Conservation (phyloP, 2,797 vertebrate species). For the Thalassophryne amazonica region DNA sequence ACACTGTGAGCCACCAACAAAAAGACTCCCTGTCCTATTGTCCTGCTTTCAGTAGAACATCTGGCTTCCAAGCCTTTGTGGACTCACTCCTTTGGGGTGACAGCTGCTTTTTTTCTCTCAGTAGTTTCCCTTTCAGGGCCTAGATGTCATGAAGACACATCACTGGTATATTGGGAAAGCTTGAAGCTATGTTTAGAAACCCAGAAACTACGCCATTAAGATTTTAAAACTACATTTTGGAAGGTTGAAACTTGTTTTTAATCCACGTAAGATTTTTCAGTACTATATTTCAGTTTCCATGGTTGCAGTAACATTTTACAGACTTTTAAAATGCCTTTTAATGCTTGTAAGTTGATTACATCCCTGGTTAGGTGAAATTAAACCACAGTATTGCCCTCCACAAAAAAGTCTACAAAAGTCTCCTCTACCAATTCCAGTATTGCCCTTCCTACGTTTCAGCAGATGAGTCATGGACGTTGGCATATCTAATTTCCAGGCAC, state of each 20-base stretch:
- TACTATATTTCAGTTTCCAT: background rate
- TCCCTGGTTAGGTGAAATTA: too few relatives aligned
- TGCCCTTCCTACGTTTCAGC: too few relatives aligned
- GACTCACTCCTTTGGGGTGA: constrained; percentile 2
- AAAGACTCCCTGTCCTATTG: constrained; percentile 34
- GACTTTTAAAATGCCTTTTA: too few relatives aligned
- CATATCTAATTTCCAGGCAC: background rate
- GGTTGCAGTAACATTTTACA: background rate
- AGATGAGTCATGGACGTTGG: too few relatives aligned
- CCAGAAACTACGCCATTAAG: background rate
- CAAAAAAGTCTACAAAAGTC: too few relatives aligned
- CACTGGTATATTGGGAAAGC: constrained; percentile 8
- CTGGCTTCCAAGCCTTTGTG: constrained; percentile 34
- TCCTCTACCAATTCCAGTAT: too few relatives aligned
- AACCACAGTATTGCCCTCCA: too few relatives aligned
- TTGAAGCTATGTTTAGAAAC: background rate
- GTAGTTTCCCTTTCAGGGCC: constrained; percentile 35
- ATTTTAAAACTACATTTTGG: background rate
- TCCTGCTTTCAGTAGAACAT: constrained; percentile 44
- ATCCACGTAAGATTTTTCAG: background rate
- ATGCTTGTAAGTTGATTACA: background rate
- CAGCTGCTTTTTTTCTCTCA: constrained; percentile 19
- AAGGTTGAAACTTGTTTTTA: background rate
- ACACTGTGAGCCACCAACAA: constrained; percentile 4
- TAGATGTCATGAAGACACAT: background rate